phyloP scores from a whole-genome alignment of 2,113 vertebrate species.

The Bujurquina vittata region DNA sequence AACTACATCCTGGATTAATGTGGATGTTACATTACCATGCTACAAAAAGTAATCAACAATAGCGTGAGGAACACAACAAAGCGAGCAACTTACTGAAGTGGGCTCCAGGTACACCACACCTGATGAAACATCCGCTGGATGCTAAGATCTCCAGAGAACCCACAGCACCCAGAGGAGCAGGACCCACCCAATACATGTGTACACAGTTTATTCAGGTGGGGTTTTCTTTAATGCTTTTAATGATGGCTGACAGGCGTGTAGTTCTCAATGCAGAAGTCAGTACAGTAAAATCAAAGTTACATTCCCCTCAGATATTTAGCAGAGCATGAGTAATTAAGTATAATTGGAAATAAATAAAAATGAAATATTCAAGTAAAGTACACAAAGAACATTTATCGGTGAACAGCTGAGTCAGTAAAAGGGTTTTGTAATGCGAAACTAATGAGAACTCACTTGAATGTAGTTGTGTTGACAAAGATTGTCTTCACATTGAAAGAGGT shows the following conservation, averaged over 20 bases:
- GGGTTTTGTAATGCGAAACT: background rate
- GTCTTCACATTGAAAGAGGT: background rate
- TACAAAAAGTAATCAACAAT: background rate
- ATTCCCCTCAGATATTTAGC: too few species aligned
- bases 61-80: background rate
- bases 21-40: background rate
- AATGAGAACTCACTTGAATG: background rate
- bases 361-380: background rate
- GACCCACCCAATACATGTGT: background rate
- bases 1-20: background rate
- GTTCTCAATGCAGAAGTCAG: too few species aligned
- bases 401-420: background rate
- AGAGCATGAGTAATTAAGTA: background rate
- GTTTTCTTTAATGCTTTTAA: too few species aligned
- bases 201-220: background rate
- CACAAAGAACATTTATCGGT: background rate
- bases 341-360: background rate
- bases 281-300: too few species aligned
- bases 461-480: background rate
- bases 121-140: background rate
- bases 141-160: background rate
- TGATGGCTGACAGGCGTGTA: too few species aligned
- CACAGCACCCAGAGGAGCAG: background rate
- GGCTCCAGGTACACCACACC: background rate
- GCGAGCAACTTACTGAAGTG: rapidly evolving